Base-by-base conservation (phyloP, 2,888 invertebrate genomes). In the Conomelus anceps region DNA sequence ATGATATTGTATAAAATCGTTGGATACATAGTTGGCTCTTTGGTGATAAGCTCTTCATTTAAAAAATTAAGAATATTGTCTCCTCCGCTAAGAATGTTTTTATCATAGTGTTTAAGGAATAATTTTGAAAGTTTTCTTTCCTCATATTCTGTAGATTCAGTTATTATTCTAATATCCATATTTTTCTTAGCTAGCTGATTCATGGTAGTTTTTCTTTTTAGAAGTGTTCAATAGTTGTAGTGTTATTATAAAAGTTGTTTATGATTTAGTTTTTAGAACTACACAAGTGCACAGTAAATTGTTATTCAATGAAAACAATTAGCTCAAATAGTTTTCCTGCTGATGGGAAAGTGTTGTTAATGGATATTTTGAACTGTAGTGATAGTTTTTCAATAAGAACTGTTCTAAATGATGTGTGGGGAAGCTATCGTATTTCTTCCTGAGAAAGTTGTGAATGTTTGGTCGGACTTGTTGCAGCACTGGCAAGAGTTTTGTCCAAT, bases 401-500 rank as follows among this genome's bases (percentile, higher is more conserved):
- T 63, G 63, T 63, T 63, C 63, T 88, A 84, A 84, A 84, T 88
- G 88, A 88, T 41, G 84, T 88, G 88, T 63, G 88, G 41, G 17
- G 84, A 41, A 63, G 88, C 63, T 23, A 34, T 41, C 22, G 41
- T 88, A 22, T 86, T 86, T 20, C 86, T 86, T 24, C 86, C 86
- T 26, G 86, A 86, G 29, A 86, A 86, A 24, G 29, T 86, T 11
- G 29, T 86, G 1, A 86, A 86, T 29, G 63, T 88, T 22, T 84
- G 88, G 34, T 63, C 88, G 22, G 88, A 63, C 23, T 41, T 41
- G n/a, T 23, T 63, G 23, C 41, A 88, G 23, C 88, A 23, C 22
- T 86, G 86, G 86, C 86, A 86, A 29, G 86, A 86, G 11, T 86
- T 86, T 26, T 86, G 86, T 86, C 86, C 86, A 11, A 86, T 86